phyloP scores from a whole-genome alignment of 2,888 invertebrate genomes.

The Dryobota labecula region DNA sequence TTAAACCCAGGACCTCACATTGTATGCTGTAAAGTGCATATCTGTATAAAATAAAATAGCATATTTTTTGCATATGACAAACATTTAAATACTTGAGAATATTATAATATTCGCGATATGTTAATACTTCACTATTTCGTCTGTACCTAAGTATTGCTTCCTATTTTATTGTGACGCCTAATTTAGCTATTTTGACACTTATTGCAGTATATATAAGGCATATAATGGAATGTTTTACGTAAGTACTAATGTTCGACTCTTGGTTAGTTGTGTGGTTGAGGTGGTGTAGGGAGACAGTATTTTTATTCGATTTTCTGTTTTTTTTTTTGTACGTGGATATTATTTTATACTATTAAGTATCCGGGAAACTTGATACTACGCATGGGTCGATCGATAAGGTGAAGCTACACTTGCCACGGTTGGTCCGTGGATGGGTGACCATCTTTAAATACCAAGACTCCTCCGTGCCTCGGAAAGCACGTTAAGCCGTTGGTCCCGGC shows the following conservation, averaged over 20 bases:
- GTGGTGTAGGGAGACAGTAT: slow-evolving; percentile 27
- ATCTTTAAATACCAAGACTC: too few species aligned
- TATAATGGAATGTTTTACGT: slow-evolving; percentile 70
- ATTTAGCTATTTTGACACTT: slow-evolving; percentile 72
- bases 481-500: too few species aligned
- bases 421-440: too few species aligned
- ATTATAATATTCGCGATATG: slow-evolving; percentile 47
- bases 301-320: background rate
- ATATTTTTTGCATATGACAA: slow-evolving; percentile 46
- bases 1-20: background rate
- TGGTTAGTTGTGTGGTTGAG: slow-evolving; percentile 23
- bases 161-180: slow-evolving; percentile 69
- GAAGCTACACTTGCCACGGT: too few species aligned
- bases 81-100: slow-evolving; percentile 28
- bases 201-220: slow-evolving; percentile 71
- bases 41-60: background rate
- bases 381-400: too few species aligned
- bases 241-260: slow-evolving; percentile 57
- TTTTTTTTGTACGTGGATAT: background rate
- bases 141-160: slow-evolving; percentile 58
- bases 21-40: background rate
- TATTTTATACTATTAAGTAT: background rate
- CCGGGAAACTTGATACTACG: too few species aligned
- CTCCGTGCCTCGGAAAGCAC: too few species aligned
- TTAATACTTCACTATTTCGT: slow-evolving; percentile 52